Evolutionary conservation across 1,140 invertebrate species (phyloP).

Genomic region (Drosophila gunungcola): DNA sequence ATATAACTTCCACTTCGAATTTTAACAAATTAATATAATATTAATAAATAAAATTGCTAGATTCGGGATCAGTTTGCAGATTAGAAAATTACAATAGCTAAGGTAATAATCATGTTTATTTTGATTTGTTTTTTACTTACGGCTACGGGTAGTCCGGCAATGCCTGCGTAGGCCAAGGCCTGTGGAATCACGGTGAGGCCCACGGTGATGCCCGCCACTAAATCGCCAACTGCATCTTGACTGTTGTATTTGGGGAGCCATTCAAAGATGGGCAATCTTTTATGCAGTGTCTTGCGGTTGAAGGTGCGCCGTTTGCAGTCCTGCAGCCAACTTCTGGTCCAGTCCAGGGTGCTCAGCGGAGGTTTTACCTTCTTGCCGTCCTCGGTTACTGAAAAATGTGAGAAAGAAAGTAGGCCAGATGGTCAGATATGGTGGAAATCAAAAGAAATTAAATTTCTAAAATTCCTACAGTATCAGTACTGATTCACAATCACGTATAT

Average conservation of each 20-base stretch:
- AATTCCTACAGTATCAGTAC: constrained; percentile 5
- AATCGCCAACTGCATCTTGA: constrained; percentile 89
- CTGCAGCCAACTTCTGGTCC: constrained; percentile 47
- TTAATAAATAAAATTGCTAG: too few species aligned
- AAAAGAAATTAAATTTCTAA: constrained; percentile 11
- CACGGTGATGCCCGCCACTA: constrained; percentile 94
- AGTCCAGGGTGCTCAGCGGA: constrained; percentile 37
- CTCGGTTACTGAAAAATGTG: constrained; percentile 57
- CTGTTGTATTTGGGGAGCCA: constrained; percentile 91
- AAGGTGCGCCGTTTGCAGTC: constrained; percentile 54
- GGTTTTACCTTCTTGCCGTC: constrained; percentile 72
- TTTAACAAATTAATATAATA: too few species aligned
- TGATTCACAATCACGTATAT: constrained; percentile 57
- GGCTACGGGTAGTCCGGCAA: constrained; percentile 90
- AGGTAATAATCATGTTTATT: too few species aligned
- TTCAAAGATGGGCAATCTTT: constrained; percentile 88
- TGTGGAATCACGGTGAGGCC: constrained; percentile 94
- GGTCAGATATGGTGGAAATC: constrained; percentile 7
- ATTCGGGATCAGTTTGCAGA: too few species aligned
- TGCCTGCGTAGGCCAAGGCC: constrained; percentile 92
- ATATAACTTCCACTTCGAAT: too few species aligned
- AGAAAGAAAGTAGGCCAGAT: not conserved
- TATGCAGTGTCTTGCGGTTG: constrained; percentile 89
- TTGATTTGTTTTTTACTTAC: too few species aligned
- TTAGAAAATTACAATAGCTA: too few species aligned